Conservation (phyloP, 2,797 vertebrate species). For the Sebastes dallii region DNA sequence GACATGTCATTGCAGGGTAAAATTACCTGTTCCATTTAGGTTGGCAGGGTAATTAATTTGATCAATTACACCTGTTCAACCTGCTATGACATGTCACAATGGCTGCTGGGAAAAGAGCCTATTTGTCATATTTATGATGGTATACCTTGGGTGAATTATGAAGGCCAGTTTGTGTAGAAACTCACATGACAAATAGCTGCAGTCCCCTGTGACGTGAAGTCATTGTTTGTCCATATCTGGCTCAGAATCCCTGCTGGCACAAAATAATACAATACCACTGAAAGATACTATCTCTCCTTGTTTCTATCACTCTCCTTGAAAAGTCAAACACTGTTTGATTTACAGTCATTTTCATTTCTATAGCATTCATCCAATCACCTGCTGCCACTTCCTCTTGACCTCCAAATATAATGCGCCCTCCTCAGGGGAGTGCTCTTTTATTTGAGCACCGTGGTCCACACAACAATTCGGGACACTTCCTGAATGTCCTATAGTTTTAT, state of each 20-base stretch:
- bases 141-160: background rate
- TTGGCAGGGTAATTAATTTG: background rate
- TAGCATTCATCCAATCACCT: constrained; percentile 25
- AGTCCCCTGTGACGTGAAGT: background rate
- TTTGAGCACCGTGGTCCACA: background rate
- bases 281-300: constrained; percentile 45
- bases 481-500: constrained; percentile 15
- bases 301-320: constrained; percentile 16
- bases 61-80: background rate
- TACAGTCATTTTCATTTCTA: constrained; percentile 7
- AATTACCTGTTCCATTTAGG: background rate
- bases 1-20: background rate
- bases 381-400: constrained; percentile 48
- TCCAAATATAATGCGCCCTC: constrained; percentile 7
- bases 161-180: background rate
- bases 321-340: constrained; percentile 29
- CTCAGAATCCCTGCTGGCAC: background rate
- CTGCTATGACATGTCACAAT: background rate
- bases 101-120: background rate
- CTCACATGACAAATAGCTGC: background rate
- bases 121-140: background rate
- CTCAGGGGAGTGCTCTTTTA: background rate
- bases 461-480: constrained; percentile 23
- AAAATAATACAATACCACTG: constrained; percentile 34
- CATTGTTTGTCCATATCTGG: background rate